Conservation (phyloP, 2,888 invertebrate genomes). For the Plemyria rubiginata region DNA sequence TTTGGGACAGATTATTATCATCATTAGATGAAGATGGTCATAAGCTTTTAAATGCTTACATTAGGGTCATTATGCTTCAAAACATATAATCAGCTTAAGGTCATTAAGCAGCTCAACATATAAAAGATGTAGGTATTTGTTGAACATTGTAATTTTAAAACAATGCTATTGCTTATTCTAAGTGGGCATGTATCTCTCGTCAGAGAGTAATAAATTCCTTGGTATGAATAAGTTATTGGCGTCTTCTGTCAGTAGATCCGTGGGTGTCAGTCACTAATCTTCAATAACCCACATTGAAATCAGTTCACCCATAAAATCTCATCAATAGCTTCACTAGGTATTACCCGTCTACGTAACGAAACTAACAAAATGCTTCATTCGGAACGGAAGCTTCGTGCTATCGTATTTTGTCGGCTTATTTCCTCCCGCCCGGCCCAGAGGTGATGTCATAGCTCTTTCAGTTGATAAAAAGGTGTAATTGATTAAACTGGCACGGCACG, state of each 20-base stretch:
- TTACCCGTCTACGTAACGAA: constrained; percentile 30
- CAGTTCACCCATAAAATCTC: constrained; percentile 30
- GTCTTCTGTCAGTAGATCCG: background rate
- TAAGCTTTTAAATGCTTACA: too few species aligned
- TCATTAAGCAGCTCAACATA: too few species aligned
- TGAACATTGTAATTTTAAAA: background rate
- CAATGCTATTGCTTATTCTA: background rate
- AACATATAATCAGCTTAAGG: too few species aligned
- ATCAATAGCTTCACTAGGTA: constrained; percentile 25
- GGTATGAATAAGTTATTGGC: background rate
- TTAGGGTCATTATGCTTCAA: too few species aligned
- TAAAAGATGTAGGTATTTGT: too few species aligned
- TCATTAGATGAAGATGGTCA: too few species aligned
- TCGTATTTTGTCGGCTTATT: constrained; percentile 59
- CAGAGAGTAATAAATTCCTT: too few species aligned
- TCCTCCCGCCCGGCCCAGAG: constrained; percentile 61
- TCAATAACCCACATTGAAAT: constrained; percentile 8
- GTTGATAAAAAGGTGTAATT: constrained; percentile 71
- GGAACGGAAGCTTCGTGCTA: background rate
- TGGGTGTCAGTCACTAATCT: background rate
- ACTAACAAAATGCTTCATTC: constrained; percentile 1
- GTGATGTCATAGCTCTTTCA: constrained; percentile 72
- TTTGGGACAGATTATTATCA: too few species aligned
- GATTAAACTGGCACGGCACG: constrained; percentile 73
- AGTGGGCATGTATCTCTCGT: too few species aligned